Evolutionary conservation across 2,113 vertebrate species (phyloP), one percentile per base, ranked within the genome.

Genomic region (Salminus brasiliensis): DNA sequence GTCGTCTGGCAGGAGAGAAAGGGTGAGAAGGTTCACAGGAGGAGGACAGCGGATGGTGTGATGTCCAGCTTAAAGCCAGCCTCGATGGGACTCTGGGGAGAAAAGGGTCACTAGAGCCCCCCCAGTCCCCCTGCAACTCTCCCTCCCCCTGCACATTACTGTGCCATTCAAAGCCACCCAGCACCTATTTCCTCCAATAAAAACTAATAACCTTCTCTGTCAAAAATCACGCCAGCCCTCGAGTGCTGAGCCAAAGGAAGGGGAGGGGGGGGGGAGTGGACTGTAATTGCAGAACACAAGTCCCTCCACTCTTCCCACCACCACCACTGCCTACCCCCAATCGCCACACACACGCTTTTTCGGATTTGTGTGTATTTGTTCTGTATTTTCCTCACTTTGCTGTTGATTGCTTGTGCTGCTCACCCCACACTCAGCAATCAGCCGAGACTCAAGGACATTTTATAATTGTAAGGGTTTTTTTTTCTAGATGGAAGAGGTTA

Each of bases 121-220:
- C 84, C 66, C 86, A 78, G 74, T 25, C 52, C 52, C 23, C 8
- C 52, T 55, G 23, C 52, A 55, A n/a, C 49, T n/a, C n/a, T n/a
- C 49, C 49, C 21, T 18, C 84, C 72, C 82, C 83, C 73, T 66
- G 67, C 81, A 57, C 87, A 93, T 93, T 93, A 91, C 88, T 81
- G 87, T 89, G 89, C 90, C 91, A 93, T 94, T 94, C 92, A 92
- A 93, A 92, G 89, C 88, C 90, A 89, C 91, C 87, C 89, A 92
- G 90, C 91, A 92, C 91, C 92, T 93, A 93, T 94, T 94, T 93
- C 93, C 93, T 92, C 91, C 93, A 93, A 92, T 93, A 93, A 94
- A 93, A 92, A 88, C 90, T 90, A 93, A 93, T 93, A 93, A 93
- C 91, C 91, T 92, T 93, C 92, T 91, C 92, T 92, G 92, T 92